A percentile compares a stretch with the other conserved stretches of the same genome.
phyloP scores from a whole-genome alignment of 1,140 invertebrate genomes.

The Drosophila ohnishii region DNA sequence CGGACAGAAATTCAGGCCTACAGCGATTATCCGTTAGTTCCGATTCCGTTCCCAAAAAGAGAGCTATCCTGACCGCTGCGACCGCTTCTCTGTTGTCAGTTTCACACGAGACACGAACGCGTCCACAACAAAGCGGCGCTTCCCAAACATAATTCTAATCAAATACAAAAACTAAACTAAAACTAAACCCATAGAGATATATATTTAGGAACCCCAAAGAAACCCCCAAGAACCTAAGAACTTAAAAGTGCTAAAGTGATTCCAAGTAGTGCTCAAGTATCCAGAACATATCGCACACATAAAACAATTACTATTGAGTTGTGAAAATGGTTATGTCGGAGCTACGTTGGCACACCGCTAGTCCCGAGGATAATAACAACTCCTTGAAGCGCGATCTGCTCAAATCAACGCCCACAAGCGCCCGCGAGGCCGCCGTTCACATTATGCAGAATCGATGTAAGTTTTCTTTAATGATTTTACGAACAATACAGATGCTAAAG shows the following conservation, averaged over 20 bases:
- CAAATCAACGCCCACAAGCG: conserved; percentile 70
- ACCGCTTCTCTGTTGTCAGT: conserved; percentile 66
- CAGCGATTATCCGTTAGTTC: conserved; percentile 68
- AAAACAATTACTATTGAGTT: conserved; percentile 41
- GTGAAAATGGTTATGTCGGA: conserved; percentile 83
- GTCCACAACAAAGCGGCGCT: conserved; percentile 67
- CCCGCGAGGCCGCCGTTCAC: conserved; percentile 68
- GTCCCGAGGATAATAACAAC: conserved; percentile 82
- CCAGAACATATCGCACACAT: conserved; percentile 40
- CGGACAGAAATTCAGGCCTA: conserved; percentile 58
- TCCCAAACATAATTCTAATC: conserved; percentile 6
- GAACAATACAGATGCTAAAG: neutral
- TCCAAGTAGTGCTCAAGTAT: conserved; percentile 23
- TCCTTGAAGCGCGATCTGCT: conserved; percentile 80
- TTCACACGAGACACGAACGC: conserved; percentile 81
- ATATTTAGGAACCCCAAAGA: conserved; percentile 11
- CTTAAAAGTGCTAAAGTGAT: conserved; percentile 23
- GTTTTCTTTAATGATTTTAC: conserved; percentile 27
- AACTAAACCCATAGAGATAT: neutral
- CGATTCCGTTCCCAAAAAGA: conserved; percentile 28
- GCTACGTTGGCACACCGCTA: conserved; percentile 79
- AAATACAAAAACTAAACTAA: conserved; percentile 1
- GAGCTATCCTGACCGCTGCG: conserved; percentile 70
- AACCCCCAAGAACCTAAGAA: conserved; percentile 8
- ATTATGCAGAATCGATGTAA: conserved; percentile 83